Evolutionary conservation across 2,888 invertebrate species (phyloP), one percentile per base, ranked within the genome.

Genomic region (Seira ritae): DNA sequence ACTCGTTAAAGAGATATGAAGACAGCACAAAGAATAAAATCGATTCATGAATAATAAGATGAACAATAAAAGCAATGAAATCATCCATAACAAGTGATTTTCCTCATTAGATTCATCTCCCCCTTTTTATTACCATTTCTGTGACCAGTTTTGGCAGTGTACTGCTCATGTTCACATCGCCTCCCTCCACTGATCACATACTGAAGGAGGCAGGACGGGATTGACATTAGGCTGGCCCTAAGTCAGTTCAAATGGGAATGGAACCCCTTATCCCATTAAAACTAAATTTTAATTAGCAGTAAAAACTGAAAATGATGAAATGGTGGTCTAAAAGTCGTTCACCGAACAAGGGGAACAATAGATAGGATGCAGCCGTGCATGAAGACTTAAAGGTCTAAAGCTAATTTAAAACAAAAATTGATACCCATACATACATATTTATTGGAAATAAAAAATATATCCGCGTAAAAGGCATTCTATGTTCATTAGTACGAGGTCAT

Each of bases 31-130:
- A 55, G 55, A 55, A 55, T 55, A 55, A 55, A 55, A 55, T 55
- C 55, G 55, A 55, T 55, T 55, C 55, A 55, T 55, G 55, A 55
- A 55, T 55, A 55, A 55, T 55, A 55, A 55, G 55, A 55, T 55
- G 55, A 55, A 55, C 55, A 55, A 55, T 55, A 55, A 55, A 55
- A 55, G 55, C 55, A 55, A 55, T 55, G 55, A 55, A 55, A 55
- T 55, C 55, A 55, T 55, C 55, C 55, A 55, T 55, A 55, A 55
- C 55, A 55, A 55, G 55, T 31, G 55, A 55, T 55, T 55, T 55
- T 55, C 55, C 55, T 55, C 55, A 55, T 55, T 55, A 55, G 55
- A 55, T 55, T 3, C 55, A 55, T 55, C 42, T 42, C 55, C 55
- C 55, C 55, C 31, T 31, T 55, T 55, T 55, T 55, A 55, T 55